Percentiles rank a stretch among this genome's conserved stretches.
Evolutionary conservation across 2,888 invertebrate genomes (phyloP).

Genomic region (Eupithecia vulgata): DNA sequence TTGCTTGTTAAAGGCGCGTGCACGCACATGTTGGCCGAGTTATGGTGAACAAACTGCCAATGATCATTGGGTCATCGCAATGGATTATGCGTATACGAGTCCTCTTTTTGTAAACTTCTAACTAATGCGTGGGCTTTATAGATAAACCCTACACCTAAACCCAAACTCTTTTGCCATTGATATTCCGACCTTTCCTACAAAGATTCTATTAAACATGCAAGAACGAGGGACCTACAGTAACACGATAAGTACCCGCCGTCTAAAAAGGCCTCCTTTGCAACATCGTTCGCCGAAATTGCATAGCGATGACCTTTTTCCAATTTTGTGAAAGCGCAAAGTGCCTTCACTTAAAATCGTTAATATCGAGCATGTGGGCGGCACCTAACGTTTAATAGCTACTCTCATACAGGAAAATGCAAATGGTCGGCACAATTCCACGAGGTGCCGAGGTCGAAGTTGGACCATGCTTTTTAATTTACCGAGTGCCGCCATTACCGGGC

Average conservation of each 20-base stretch:
- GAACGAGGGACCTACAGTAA: slow-evolving; percentile 6
- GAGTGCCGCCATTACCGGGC: slow-evolving; percentile 66
- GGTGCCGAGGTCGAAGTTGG: slow-evolving; percentile 56
- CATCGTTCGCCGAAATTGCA: slow-evolving; percentile 18
- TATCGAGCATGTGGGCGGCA: slow-evolving; percentile 48
- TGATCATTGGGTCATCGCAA: neutral
- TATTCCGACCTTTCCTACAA: neutral
- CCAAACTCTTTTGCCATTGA: neutral
- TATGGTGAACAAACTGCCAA: neutral
- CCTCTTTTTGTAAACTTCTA: neutral
- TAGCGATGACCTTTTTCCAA: slow-evolving; percentile 35
- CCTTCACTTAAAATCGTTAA: slow-evolving; percentile 45
- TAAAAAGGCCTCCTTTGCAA: slow-evolving; percentile 15
- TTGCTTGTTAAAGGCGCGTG: neutral
- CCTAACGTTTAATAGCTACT: slow-evolving; percentile 49
- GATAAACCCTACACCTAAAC: neutral
- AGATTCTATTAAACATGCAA: slow-evolving; percentile 9
- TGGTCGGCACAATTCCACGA: slow-evolving; percentile 58
- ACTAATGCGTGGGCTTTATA: neutral
- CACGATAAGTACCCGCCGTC: slow-evolving; percentile 1
- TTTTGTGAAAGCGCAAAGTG: slow-evolving; percentile 42
- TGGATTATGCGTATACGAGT: neutral
- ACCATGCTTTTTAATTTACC: slow-evolving; percentile 74
- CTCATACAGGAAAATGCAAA: slow-evolving; percentile 64
- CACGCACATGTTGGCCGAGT: neutral